Evolutionary conservation across 1,140 invertebrate species (phyloP).

Genomic region (Eupristina koningsbergeri): DNA sequence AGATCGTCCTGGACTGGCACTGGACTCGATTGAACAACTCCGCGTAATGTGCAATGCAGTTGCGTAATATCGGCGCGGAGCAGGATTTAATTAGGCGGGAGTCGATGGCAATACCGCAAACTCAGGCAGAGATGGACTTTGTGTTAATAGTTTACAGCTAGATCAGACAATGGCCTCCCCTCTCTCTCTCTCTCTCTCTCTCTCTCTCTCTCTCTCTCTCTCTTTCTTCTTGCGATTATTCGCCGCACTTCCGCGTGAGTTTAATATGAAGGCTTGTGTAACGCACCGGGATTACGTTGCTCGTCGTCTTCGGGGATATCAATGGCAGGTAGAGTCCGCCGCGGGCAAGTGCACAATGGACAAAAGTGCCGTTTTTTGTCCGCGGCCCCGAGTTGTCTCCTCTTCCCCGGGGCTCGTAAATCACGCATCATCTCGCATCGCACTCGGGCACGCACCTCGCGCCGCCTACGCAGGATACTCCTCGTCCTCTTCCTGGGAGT

Average conservation of each 20-base stretch:
- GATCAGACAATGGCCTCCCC: neutral
- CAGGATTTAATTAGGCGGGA: neutral
- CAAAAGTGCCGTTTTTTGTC: slow-evolving; percentile 1
- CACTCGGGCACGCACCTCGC: neutral
- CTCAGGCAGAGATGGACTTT: no score
- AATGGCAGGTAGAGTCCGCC: slow-evolving; percentile 16
- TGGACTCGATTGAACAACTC: no score
- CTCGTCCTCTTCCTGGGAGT: neutral
- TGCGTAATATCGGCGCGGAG: neutral
- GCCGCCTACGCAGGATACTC: neutral
- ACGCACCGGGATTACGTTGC: neutral
- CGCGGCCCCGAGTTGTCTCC: neutral
- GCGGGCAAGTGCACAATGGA: slow-evolving; percentile 10
- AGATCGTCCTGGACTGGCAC: no score
- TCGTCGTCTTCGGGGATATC: slow-evolving; percentile 1
- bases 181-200: no score
- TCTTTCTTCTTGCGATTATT: slow-evolving; percentile 33
- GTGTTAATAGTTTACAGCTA: slow-evolving; percentile 8
- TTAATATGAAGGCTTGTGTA: slow-evolving; percentile 22
- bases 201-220: no score
- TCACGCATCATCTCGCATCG: slow-evolving; percentile 30
- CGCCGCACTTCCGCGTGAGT: slow-evolving; percentile 6
- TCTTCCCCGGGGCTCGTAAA: slow-evolving; percentile 1
- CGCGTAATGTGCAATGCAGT: neutral
- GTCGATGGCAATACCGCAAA: neutral